Conservation (phyloP, 2,113 vertebrate genomes). For the Centropus unirufus region DNA sequence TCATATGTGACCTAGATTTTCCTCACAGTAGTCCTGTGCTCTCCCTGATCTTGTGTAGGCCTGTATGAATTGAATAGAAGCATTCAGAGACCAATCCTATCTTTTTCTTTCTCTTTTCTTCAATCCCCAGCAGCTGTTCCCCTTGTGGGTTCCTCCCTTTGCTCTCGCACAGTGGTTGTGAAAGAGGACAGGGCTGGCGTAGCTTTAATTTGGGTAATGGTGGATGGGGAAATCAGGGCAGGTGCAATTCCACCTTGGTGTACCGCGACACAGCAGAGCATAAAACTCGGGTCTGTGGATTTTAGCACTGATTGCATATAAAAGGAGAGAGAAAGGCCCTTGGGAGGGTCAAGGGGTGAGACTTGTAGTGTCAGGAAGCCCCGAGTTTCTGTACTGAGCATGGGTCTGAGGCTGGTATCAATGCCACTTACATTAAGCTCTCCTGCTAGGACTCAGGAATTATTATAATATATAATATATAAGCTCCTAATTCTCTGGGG, state of each 20-base stretch:
- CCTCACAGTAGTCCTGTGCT: constrained; percentile 20
- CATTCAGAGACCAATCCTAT: constrained; percentile 31
- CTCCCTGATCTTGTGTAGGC: constrained; percentile 27
- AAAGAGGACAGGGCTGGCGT: constrained; percentile 25
- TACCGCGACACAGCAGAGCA: not conserved
- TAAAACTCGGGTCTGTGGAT: accelerated
- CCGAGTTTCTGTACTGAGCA: not conserved
- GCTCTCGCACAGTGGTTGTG: not conserved
- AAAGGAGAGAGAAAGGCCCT: not conserved
- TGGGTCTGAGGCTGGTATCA: not conserved
- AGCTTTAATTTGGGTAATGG: constrained; percentile 57
- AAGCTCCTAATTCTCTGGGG: not conserved
- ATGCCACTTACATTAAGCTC: not conserved
- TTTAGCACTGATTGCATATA: not conserved
- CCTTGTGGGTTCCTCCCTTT: constrained; percentile 54
- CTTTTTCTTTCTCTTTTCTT: constrained; percentile 51
- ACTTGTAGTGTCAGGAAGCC: not conserved
- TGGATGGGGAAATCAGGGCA: constrained; percentile 57
- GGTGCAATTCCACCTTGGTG: not conserved
- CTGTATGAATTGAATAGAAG: constrained; percentile 35
- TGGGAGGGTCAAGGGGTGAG: not conserved
- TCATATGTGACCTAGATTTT: constrained; percentile 62
- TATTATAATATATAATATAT: too few relatives aligned
- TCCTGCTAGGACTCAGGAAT: not conserved
- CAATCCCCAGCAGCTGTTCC: constrained; percentile 47